A percentile compares a stretch with the other conserved stretches of the same genome.
Conservation (phyloP, 2,888 invertebrate species). For the Yponomeuta plumbellus region DNA sequence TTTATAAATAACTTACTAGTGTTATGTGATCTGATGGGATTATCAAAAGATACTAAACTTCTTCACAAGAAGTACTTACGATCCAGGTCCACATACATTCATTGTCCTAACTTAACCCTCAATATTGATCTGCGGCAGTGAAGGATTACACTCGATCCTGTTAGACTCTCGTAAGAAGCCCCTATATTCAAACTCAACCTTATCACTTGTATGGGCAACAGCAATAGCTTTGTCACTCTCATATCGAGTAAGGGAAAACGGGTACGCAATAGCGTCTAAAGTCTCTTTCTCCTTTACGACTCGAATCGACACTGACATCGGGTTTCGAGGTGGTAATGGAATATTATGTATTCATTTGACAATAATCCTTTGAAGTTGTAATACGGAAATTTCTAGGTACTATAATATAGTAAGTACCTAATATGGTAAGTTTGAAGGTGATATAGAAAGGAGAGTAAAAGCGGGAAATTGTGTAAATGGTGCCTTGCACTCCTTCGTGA, state of each 20-base stretch:
- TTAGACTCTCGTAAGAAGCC: not conserved
- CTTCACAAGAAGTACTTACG: not conserved
- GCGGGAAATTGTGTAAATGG: too few species aligned
- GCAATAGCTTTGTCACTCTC: not conserved
- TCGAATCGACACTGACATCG: not conserved
- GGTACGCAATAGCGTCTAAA: not conserved
- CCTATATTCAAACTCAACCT: too few species aligned
- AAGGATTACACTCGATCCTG: not conserved
- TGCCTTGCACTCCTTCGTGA: too few species aligned
- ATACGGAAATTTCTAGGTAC: too few species aligned
- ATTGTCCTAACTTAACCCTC: not conserved
- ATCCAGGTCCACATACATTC: not conserved
- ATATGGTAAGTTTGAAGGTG: too few species aligned
- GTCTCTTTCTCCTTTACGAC: too few species aligned
- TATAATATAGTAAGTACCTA: too few species aligned
- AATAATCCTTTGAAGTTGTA: not conserved
- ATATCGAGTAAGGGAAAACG: not conserved
- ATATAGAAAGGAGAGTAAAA: too few species aligned
- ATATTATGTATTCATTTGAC: not conserved
- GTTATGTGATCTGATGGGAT: too few species aligned
- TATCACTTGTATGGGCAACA: not conserved
- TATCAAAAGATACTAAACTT: not conserved
- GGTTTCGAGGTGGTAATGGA: not conserved
- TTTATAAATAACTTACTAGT: too few species aligned
- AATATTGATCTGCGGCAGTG: not conserved